Percentiles rank a stretch among this genome's conserved stretches.
Evolutionary conservation across 2,888 invertebrate species (phyloP).

Genomic region (Agrotis clavis): DNA sequence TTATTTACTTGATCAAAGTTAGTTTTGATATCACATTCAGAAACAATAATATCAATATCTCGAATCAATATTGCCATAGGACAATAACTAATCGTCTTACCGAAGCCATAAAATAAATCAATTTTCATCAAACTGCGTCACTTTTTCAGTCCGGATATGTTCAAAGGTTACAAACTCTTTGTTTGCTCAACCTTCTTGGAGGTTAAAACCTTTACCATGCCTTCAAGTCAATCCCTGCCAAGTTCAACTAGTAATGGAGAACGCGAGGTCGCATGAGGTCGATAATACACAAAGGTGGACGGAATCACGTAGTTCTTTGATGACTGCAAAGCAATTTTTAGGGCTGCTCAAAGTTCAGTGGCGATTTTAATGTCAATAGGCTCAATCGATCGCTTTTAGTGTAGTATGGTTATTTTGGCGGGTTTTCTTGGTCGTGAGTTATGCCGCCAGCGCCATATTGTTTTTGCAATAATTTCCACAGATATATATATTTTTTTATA

Average conservation of each 20-base stretch:
- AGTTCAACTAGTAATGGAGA: conserved; percentile 69
- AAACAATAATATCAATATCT: background rate
- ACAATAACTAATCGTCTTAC: background rate
- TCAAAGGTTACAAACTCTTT: conserved; percentile 51
- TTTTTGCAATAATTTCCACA: too few relatives aligned
- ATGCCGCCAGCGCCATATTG: too few relatives aligned
- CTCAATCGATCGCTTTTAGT: background rate
- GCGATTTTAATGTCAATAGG: background rate
- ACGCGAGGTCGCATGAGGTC: conserved; percentile 67
- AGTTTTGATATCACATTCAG: background rate
- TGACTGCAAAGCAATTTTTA: conserved; percentile 40
- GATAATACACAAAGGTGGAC: conserved; percentile 56
- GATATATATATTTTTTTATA: too few relatives aligned
- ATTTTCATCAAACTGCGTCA: background rate
- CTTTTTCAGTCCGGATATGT: conserved; percentile 49
- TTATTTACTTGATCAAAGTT: background rate
- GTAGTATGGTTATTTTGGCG: background rate
- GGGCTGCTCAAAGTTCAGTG: conserved; percentile 40
- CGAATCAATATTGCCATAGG: background rate
- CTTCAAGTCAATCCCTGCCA: conserved; percentile 62
- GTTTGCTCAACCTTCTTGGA: conserved; percentile 56
- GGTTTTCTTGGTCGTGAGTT: too few relatives aligned
- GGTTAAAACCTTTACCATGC: conserved; percentile 65
- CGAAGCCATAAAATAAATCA: background rate
- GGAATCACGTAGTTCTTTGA: conserved; percentile 58